Base-by-base conservation (phyloP, 2,797 vertebrate species). In the Streptopelia turtur region DNA sequence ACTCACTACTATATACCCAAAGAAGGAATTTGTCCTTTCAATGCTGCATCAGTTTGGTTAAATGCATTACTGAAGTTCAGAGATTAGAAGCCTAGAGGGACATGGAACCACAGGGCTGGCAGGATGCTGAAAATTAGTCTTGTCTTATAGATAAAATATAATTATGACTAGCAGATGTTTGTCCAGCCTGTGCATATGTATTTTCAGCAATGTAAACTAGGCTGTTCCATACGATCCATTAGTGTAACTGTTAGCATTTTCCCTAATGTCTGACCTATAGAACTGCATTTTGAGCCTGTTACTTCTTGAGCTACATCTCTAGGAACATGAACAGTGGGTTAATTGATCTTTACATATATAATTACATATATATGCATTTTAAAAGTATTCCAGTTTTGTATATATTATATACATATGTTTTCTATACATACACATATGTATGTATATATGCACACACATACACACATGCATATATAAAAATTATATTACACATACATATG, bases 11-110 rank as follows among this genome's bases (percentile, higher is more conserved):
- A 27, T 76, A n/a, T 72, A 49, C 61, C 41, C 22, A 45, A 60
- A 65, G 59, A 70, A 66, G 52, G 31, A 52, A 47, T 8, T 49
- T 83, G 9, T 85, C 75, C 35, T 85, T 92, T 31, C 28, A 80
- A 0, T 1, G 1, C 39, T 31, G 22, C 33, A 79, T 5, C 49
- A 13, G 6, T 70, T 87, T 0, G 1, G 9, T 57, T 89, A 83
- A 86, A 75, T 17, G 12, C 25, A 50, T 87, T 91, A 47, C 49
- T 60, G 39, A 52, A 70, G 71, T 49, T 76, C 43, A 53, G 35
- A 79, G 37, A 50, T 87, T 74, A 47, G 52, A 94, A 55, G 16
- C 47, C 39, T 76, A 71, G 75, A 74, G 63, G 28, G 21, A 70
- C 49, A 45, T 4, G 72, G 24, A 59, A 60, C 45, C 64, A 74